Percentiles rank a stretch among this genome's conserved stretches.
Conservation (phyloP, 2,113 vertebrate genomes). For the Nicator chloris region DNA sequence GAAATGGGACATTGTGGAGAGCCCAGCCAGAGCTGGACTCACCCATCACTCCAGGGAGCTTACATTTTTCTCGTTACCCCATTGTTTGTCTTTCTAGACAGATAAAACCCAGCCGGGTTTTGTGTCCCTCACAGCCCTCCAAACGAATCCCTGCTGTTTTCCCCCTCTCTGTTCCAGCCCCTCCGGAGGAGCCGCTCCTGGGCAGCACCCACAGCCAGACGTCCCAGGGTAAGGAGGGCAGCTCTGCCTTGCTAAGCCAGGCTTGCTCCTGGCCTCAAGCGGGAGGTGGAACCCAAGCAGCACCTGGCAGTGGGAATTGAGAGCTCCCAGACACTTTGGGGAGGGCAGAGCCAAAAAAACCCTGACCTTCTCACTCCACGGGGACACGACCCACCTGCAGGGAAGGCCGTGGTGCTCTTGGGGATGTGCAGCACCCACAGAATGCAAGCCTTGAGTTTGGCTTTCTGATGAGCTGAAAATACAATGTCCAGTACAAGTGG, state of each 20-base stretch:
- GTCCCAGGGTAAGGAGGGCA: constrained; percentile 51
- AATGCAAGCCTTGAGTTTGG: neutral
- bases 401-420: neutral
- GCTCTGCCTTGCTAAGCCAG: neutral
- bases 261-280: neutral
- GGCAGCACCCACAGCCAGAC: neutral
- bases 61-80: rapidly evolving
- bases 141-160: neutral
- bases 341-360: neutral
- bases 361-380: neutral
- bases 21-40: neutral
- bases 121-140: neutral
- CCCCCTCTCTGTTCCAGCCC: neutral
- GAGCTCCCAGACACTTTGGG: rapidly evolving
- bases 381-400: rapidly evolving
- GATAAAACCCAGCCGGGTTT: neutral
- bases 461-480: rapidly evolving
- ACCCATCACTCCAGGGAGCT: too few relatives aligned
- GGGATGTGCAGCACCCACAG: rapidly evolving
- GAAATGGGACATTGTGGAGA: rapidly evolving
- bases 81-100: neutral
- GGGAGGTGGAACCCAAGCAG: neutral
- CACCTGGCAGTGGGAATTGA: neutral
- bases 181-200: neutral
- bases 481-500: rapidly evolving